Evolutionary conservation across 2,113 vertebrate species (phyloP).

Genomic region (Accipiter virgatus): DNA sequence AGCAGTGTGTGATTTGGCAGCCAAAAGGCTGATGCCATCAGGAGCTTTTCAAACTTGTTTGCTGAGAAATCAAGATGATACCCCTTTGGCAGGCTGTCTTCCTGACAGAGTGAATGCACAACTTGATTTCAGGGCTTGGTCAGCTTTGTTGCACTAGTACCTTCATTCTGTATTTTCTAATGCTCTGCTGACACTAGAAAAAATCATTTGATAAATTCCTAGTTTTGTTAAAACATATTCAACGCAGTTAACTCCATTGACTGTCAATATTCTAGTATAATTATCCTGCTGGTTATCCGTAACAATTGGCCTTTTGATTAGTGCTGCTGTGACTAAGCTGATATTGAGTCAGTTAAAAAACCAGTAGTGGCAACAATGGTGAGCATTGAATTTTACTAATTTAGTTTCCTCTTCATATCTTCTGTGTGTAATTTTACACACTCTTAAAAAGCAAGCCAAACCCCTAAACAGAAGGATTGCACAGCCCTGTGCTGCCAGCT

Average conservation of each 20-base stretch:
- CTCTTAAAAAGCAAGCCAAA: not conserved
- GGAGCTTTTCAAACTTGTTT: slow-evolving; percentile 32
- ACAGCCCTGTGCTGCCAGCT: not conserved
- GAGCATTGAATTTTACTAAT: not conserved
- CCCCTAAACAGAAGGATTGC: not conserved
- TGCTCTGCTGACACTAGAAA: not conserved
- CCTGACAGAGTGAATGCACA: not conserved
- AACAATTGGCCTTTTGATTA: not conserved
- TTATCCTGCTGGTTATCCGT: not conserved
- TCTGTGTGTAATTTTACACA: not conserved
- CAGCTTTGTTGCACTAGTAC: not conserved
- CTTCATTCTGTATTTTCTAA: not conserved
- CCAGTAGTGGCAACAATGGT: too few relatives aligned
- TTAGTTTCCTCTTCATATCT: not conserved
- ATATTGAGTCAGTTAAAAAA: not conserved
- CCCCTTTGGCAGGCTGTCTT: not conserved
- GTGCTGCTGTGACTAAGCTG: not conserved
- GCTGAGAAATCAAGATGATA: slow-evolving; percentile 44
- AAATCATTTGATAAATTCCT: not conserved
- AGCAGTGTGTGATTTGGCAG: slow-evolving; percentile 12
- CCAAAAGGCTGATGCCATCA: not conserved
- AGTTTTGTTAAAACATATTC: not conserved
- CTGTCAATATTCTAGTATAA: not conserved
- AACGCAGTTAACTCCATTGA: not conserved
- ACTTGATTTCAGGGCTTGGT: slow-evolving; percentile 3